A percentile compares a stretch with the other conserved stretches of the same genome.
Evolutionary conservation across 2,113 vertebrate species (phyloP).

Genomic region (Cariama cristata): DNA sequence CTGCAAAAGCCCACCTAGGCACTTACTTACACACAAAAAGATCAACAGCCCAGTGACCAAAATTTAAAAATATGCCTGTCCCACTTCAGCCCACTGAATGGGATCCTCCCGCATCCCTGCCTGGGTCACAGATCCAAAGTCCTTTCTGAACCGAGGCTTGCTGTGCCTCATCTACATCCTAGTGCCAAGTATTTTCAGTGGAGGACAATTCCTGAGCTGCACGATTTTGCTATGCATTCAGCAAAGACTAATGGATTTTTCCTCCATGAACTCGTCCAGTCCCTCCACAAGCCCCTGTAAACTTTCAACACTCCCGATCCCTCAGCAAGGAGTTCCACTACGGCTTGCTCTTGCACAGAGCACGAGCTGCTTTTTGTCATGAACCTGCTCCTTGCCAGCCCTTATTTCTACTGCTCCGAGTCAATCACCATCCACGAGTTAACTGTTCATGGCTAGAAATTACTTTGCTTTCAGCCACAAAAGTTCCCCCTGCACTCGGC

Average conservation of each 20-base stretch:
- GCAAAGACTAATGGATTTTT: not conserved
- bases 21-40: not conserved
- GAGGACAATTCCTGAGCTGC: rapidly evolving
- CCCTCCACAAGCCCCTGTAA: no score
- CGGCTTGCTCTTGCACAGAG: not conserved
- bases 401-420: not conserved
- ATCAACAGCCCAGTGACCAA: not conserved
- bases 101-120: not conserved
- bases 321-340: no score
- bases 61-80: no score
- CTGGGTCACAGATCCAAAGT: no score
- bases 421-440: not conserved
- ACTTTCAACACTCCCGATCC: not conserved
- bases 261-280: not conserved
- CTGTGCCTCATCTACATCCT: not conserved
- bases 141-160: not conserved
- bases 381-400: not conserved
- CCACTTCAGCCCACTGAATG: not conserved
- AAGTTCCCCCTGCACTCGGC: not conserved
- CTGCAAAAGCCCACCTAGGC: not conserved
- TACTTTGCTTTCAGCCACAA: not conserved
- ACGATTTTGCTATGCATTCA: rapidly evolving
- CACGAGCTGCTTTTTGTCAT: not conserved
- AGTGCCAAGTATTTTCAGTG: not conserved
- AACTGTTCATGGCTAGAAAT: not conserved